Percentiles rank a stretch among this genome's conserved stretches.
These are phyloP conservation scores for Ylistrum balloti DNA, from an alignment of 1,140 invertebrate species.

Conservation along the genomic window DNA sequence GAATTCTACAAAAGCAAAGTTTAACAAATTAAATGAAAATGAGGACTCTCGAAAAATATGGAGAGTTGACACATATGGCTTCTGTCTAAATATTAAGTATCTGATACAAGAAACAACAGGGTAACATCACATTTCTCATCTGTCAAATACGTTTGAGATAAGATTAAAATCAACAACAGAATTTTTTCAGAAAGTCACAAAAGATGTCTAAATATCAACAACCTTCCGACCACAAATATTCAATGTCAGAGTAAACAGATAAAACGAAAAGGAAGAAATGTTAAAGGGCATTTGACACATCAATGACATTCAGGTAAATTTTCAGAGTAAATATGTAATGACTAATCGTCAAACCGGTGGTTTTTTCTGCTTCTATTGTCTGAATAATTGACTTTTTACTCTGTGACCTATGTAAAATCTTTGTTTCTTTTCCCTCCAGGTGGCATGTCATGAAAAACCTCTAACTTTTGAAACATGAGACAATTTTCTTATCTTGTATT, in stretches of 20 bases:
- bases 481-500: background rate
- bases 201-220: conserved; percentile 9
- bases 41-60: too few species aligned
- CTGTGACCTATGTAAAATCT: background rate
- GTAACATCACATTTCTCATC: background rate
- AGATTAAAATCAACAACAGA: background rate
- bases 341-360: background rate
- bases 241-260: background rate
- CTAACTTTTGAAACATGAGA: background rate
- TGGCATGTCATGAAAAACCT: background rate
- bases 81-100: too few species aligned
- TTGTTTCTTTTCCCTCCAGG: background rate
- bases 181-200: background rate
- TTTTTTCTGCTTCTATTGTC: background rate
- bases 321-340: background rate
- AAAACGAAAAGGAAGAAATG: background rate
- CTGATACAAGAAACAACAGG: background rate
- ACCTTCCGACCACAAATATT: background rate
- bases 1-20: too few species aligned
- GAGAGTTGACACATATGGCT: too few species aligned
- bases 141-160: background rate
- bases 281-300: background rate
- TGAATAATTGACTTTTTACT: background rate
- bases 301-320: background rate
- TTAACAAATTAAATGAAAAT: too few species aligned